Evolutionary conservation across 2,113 vertebrate species (phyloP).

Genomic region (Pandion haliaetus): DNA sequence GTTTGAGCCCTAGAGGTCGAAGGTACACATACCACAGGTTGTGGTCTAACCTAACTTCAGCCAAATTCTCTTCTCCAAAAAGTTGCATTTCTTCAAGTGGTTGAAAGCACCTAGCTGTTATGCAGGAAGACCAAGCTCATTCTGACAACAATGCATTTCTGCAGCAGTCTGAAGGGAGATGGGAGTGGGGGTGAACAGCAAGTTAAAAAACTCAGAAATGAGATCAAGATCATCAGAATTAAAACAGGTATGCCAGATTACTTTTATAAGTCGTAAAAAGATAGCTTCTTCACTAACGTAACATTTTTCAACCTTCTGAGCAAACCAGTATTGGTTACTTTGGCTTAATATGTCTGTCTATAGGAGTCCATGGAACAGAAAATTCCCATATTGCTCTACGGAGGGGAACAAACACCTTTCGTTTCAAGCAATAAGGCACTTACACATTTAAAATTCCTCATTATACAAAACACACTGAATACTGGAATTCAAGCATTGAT

Average conservation of each 20-base stretch:
- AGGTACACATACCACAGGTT: neutral
- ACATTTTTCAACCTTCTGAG: neutral
- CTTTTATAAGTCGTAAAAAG: neutral
- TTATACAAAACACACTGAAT: conserved; percentile 46
- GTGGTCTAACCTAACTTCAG: neutral
- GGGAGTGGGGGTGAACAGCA: neutral
- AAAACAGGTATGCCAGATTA: neutral
- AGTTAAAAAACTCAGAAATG: neutral
- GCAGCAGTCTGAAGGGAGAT: neutral
- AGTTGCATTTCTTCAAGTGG: neutral
- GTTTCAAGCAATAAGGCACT: conserved; percentile 74
- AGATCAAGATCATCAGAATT: neutral
- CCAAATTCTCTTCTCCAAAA: neutral
- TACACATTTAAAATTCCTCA: conserved; percentile 37
- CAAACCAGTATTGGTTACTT: neutral
- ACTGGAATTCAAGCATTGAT: neutral
- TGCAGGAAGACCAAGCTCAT: neutral
- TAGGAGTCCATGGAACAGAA: neutral
- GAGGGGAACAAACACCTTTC: neutral
- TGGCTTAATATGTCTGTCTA: neutral
- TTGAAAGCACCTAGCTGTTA: neutral
- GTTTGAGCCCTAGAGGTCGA: neutral
- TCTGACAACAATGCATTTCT: neutral
- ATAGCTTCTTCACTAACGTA: neutral
- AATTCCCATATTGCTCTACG: conserved; percentile 52